A percentile compares a stretch with the other conserved stretches of the same genome.
Conservation (phyloP, 2,888 invertebrate species). For the Drosophila putrida region DNA sequence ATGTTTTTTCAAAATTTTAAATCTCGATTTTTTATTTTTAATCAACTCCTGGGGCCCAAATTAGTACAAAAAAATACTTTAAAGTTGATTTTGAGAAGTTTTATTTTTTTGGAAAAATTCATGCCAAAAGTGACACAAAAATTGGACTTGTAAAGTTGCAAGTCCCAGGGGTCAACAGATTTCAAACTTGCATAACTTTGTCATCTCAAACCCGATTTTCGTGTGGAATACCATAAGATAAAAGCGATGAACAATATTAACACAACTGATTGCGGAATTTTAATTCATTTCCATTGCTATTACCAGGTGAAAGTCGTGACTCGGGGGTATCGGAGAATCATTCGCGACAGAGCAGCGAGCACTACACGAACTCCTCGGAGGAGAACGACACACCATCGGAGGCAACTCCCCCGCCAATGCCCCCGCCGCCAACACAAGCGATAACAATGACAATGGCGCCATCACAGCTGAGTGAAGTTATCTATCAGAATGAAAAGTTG, state of each 20-base stretch:
- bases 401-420: slow-evolving; percentile 72
- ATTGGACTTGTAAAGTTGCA: too few species aligned
- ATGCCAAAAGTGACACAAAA: too few species aligned
- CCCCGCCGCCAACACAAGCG: slow-evolving; percentile 46
- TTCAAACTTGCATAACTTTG: too few species aligned
- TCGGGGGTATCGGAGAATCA: slow-evolving; percentile 92
- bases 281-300: neutral
- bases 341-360: slow-evolving; percentile 93
- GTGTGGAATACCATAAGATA: too few species aligned
- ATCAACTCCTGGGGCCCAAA: too few species aligned
- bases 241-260: neutral
- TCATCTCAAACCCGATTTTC: too few species aligned
- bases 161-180: too few species aligned
- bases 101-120: too few species aligned
- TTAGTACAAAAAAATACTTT: too few species aligned
- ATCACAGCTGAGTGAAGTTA: slow-evolving; percentile 57
- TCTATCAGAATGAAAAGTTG: slow-evolving; percentile 78
- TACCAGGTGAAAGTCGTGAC: slow-evolving; percentile 89
- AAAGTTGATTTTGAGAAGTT: too few species aligned
- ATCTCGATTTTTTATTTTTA: too few species aligned
- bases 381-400: slow-evolving; percentile 87
- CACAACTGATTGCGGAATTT: neutral
- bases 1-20: too few species aligned
- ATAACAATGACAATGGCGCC: neutral
- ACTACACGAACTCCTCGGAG: slow-evolving; percentile 91